phyloP scores from a whole-genome alignment of 2,797 vertebrate genomes.

The Falco cherrug region DNA sequence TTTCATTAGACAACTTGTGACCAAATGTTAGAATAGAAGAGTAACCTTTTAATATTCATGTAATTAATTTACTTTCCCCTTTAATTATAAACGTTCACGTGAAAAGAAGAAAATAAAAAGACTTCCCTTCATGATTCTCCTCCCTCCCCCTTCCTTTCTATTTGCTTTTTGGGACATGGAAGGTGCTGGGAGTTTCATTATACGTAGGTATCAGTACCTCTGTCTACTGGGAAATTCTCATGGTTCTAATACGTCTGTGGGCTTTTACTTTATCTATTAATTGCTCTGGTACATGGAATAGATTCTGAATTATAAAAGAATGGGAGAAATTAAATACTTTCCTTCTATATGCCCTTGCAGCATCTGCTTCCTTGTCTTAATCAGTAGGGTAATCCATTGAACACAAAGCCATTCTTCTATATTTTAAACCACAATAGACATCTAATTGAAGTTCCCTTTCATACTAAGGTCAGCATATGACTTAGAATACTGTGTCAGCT shows the following conservation, averaged over 20 bases:
- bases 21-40: conserved; percentile 82
- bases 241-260: not conserved
- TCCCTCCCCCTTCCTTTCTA: conserved; percentile 45
- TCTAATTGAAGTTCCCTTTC: conserved; percentile 29
- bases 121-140: conserved; percentile 44
- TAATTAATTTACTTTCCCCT: conserved; percentile 80
- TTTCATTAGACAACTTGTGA: conserved; percentile 84
- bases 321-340: conserved; percentile 10
- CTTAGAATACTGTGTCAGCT: not conserved
- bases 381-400: not conserved
- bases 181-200: conserved; percentile 37
- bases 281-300: not conserved
- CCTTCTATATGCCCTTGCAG: not conserved
- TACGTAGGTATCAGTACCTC: not conserved
- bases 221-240: not conserved
- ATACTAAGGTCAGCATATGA: conserved; percentile 16
- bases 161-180: conserved; percentile 44
- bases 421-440: conserved; percentile 50
- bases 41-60: conserved; percentile 85
- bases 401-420: conserved; percentile 46
- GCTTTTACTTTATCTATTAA: not conserved
- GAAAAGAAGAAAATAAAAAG: conserved; percentile 62
- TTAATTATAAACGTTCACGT: conserved; percentile 72
- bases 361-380: conserved; percentile 53
- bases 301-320: conserved; percentile 2